Evolutionary conservation across 2,888 invertebrate genomes (phyloP), one percentile per base, ranked within the genome.

Genomic region (Sussaba pulchella): DNA sequence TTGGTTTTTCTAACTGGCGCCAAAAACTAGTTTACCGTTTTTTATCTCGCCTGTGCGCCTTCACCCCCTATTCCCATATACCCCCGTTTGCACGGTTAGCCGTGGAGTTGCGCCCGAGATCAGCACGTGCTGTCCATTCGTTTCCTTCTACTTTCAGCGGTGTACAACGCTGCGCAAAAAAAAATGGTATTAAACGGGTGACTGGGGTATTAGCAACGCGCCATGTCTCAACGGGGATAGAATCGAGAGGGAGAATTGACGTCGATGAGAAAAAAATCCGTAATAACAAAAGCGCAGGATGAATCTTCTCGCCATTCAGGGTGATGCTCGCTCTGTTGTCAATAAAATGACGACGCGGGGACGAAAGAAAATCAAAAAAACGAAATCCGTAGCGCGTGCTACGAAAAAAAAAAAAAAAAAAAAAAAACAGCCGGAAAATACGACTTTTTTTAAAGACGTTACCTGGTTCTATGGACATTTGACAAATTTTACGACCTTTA

Each of bases 401-500:
- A 64, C 12, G 41, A 10, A 39, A 14, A 52, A 66, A 24, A 47
- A 17, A 64, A 63, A 47, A 10, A 45, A 14, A 52, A 72, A 47
- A 10, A 45, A 14, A 52, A 72, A 36, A 47, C 17, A 64, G 61
- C 31, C 2, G n/a, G 57, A 74, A 78, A 82, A 81, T 69, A 76
- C 50, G 82, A 82, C 83, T 83, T 86, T 87, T 87, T n/a, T 88
- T 88, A 83, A 84, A 88, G 88, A 90, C 85, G 86, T 88, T 87
- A 86, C 86, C 86, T 86, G 87, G 84, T 72, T 84, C 83, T 81
- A 78, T 87, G 85, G 85, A 80, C 85, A 82, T 85, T 83, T 89
- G 90, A 91, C 89, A 89, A 91, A 91, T 91, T 91, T 89, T 80
- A 17, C 82, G 83, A 75, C 85, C 86, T 83, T 84, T 83, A 26